phyloP scores from a whole-genome alignment of 2,888 invertebrate genomes.

The Tuberolachnus salignus region DNA sequence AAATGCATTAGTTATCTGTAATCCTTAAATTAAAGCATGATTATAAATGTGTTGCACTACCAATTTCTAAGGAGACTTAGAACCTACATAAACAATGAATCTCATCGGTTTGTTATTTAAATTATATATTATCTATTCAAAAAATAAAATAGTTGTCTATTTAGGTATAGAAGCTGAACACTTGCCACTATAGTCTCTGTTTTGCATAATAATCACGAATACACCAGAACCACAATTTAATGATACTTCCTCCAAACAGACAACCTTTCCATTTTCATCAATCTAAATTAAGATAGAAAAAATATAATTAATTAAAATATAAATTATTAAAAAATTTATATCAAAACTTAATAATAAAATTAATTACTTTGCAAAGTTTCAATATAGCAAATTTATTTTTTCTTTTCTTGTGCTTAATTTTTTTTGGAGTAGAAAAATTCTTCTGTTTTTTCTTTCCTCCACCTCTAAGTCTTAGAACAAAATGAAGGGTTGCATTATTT shows the following conservation, averaged over 20 bases:
- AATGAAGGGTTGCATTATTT: slow-evolving; percentile 91
- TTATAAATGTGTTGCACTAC: too few relatives aligned
- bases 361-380: too few relatives aligned
- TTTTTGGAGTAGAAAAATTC: slow-evolving; percentile 99
- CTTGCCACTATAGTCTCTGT: slow-evolving; percentile 98
- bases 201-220: slow-evolving; percentile 99
- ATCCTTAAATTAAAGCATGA: too few relatives aligned
- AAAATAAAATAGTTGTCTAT: slow-evolving; percentile 28
- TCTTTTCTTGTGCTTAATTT: too few relatives aligned
- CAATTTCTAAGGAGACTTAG: too few relatives aligned
- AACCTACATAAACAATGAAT: too few relatives aligned
- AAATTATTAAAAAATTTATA: too few relatives aligned
- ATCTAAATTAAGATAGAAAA: slow-evolving; percentile 73
- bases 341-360: too few relatives aligned
- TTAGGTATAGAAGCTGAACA: slow-evolving; percentile 86
- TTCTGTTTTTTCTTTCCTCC: slow-evolving; percentile 99
- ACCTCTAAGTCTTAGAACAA: slow-evolving; percentile 87
- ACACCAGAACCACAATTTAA: slow-evolving; percentile 98
- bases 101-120: too few relatives aligned
- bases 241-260: slow-evolving; percentile 89
- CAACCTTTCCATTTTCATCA: slow-evolving; percentile 98
- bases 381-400: slow-evolving; percentile 99
- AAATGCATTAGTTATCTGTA: too few relatives aligned
- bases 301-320: slow-evolving; percentile 20
- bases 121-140: slow-evolving; percentile 26